These are phyloP conservation scores for Poecilia gillii DNA, from an alignment of 2,797 vertebrate genomes.

Conservation along the genomic window DNA sequence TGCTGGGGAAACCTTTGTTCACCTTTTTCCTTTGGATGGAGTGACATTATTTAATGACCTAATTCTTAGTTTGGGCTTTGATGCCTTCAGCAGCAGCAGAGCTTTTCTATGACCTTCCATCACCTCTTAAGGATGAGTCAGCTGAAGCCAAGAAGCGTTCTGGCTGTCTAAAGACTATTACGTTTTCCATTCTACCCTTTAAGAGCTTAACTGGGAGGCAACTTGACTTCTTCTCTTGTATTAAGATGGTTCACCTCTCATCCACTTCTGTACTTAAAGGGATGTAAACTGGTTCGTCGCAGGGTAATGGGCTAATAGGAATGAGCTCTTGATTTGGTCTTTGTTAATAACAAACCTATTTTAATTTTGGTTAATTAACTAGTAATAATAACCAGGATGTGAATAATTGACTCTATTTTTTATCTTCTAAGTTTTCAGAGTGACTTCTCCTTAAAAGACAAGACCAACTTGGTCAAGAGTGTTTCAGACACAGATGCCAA, in stretches of 20 bases:
- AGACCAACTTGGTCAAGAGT: conserved; percentile 83
- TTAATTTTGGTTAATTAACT: background rate
- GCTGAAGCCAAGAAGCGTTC: conserved; percentile 14
- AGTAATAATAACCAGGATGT: background rate
- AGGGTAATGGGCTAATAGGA: background rate
- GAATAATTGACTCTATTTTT: conserved; percentile 5
- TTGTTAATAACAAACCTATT: background rate
- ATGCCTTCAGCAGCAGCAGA: conserved; percentile 30
- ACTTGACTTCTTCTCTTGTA: background rate
- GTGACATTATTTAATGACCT: conserved; percentile 39
- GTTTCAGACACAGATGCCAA: conserved; percentile 87
- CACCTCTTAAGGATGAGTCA: conserved; percentile 36
- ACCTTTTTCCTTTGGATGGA: conserved; percentile 20
- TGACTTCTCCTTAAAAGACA: conserved; percentile 82
- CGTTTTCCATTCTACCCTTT: background rate
- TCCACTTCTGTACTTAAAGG: background rate
- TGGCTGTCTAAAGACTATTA: background rate
- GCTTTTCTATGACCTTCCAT: conserved; percentile 41
- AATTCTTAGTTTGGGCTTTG: conserved; percentile 46
- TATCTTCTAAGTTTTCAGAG: conserved; percentile 87
- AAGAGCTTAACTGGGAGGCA: background rate
- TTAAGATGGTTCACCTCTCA: background rate
- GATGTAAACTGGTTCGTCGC: background rate
- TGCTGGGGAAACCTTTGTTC: conserved; percentile 18
- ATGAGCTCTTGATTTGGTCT: background rate